These are phyloP conservation scores for Conus betulinus DNA, from an alignment of 1,140 invertebrate genomes.

Conservation along the genomic window DNA sequence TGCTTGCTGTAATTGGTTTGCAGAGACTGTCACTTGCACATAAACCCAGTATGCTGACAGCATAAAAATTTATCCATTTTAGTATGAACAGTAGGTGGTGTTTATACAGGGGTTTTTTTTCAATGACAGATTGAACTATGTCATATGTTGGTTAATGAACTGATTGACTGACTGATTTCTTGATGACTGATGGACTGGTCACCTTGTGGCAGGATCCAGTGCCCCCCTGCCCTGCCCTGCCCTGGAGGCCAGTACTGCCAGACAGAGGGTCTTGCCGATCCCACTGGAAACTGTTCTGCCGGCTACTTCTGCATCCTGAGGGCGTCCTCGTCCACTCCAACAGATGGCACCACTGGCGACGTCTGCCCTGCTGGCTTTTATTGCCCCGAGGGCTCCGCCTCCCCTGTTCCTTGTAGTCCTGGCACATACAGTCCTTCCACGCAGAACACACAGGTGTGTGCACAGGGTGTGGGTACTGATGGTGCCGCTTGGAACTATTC, in stretches of 20 bases:
- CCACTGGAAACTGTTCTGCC: slow-evolving; percentile 66
- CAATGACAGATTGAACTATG: too few species aligned
- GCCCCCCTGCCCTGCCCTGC: slow-evolving; percentile 66
- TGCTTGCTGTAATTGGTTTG: too few species aligned
- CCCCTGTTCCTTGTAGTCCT: slow-evolving; percentile 63
- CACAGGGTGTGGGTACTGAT: too few species aligned
- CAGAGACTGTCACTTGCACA: too few species aligned
- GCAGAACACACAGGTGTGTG: slow-evolving; percentile 53
- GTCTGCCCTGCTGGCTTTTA: slow-evolving; percentile 67
- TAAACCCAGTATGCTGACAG: too few species aligned
- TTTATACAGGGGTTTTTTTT: too few species aligned
- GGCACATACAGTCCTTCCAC: slow-evolving; percentile 67
- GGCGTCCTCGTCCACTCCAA: slow-evolving; percentile 56
- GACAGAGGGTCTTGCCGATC: slow-evolving; percentile 58
- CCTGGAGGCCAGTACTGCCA: slow-evolving; percentile 69
- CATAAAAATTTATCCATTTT: too few species aligned
- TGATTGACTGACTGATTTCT: too few species aligned
- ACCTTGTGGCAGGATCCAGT: slow-evolving; percentile 58
- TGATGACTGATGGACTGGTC: too few species aligned
- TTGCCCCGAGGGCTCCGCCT: slow-evolving; percentile 58
- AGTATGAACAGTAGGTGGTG: too few species aligned
- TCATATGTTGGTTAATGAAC: too few species aligned
- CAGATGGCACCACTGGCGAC: slow-evolving; percentile 65
- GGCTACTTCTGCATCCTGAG: slow-evolving; percentile 66
- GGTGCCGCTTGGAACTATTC: too few species aligned